Evolutionary conservation across 1,140 invertebrate species (phyloP), one percentile per base, ranked within the genome.

Genomic region (Hyles euphorbiae): DNA sequence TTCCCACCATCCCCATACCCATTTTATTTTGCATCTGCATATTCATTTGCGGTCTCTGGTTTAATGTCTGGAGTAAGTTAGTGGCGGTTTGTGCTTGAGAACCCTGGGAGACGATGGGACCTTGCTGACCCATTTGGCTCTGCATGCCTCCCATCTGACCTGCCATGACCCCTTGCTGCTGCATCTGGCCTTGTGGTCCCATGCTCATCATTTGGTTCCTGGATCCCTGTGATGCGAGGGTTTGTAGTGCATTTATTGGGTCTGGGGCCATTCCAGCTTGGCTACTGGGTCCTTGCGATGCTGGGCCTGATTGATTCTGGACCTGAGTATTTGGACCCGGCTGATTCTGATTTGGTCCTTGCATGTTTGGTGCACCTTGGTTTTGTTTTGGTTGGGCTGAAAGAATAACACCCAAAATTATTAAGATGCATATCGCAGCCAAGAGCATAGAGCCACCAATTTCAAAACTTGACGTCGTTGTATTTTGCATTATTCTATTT

Each of bases 191-290:
- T 73, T 93, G 92, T 5, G 72, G 84, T 0, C 86, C 79, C 83
- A 90, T 90, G 60, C 87, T 89, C 81, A 90, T 90, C 82, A 75
- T 90, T 77, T 65, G 89, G 53, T 88, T 87, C 53, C 86, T 71
- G 3, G 84, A 84, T 0, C 83, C 87, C 81, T 96, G 95, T 63
- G 94, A 93, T 2, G 96, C 95, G 55, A 97, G 87, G 69, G 93
- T 97, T 78, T 97, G 96, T 11, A 97, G 80, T 9, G 96, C 96
- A 81, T 96, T 96, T 63, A 98, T 94, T 0, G 96, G 96, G 86
- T 97, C 96, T 47, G 92, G 93, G 43, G 88, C 87, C 82, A 93
- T 90, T n/a, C 91, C 90, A 81, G 90, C 61, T 76, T 89, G 68
- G 70, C 68, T 74, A 75, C 60, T 74, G 3, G 74, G 72, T 1